These are phyloP conservation scores for Lepisosteus oculatus DNA, from an alignment of 2,113 vertebrate species.

Conservation along the genomic window DNA sequence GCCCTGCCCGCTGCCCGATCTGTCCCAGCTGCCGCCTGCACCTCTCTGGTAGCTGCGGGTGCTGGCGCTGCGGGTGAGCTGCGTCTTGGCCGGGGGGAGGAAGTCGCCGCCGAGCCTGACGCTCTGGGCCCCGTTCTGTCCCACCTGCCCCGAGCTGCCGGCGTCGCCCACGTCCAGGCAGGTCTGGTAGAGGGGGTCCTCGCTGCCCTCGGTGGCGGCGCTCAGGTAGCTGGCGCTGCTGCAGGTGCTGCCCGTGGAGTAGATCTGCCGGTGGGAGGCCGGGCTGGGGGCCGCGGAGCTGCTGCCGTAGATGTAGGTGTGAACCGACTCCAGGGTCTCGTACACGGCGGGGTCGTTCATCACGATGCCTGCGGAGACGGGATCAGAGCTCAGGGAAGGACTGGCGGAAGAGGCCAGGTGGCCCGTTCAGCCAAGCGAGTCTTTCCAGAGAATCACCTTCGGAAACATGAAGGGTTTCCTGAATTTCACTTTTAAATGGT, in stretches of 20 bases:
- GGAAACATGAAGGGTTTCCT: too few species aligned
- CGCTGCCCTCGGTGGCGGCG: slow-evolving; percentile 57
- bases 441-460: too few species aligned
- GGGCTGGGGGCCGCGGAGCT: slow-evolving; percentile 72
- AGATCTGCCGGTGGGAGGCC: slow-evolving; percentile 41
- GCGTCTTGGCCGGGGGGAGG: slow-evolving; percentile 57
- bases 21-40: slow-evolving; percentile 22
- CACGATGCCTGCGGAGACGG: slow-evolving; percentile 71
- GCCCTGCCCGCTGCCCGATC: slow-evolving; percentile 44
- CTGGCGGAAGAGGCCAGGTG: neutral
- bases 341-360: slow-evolving; percentile 86
- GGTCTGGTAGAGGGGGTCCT: slow-evolving; percentile 85
- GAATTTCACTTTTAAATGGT: too few species aligned
- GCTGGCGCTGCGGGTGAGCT: slow-evolving; percentile 73
- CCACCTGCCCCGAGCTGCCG: slow-evolving; percentile 27
- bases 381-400: neutral
- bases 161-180: slow-evolving; percentile 67
- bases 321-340: slow-evolving; percentile 86
- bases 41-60: slow-evolving; percentile 69
- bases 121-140: slow-evolving; percentile 28
- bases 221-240: slow-evolving; percentile 71
- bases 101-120: slow-evolving; percentile 60
- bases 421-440: too few species aligned
- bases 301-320: slow-evolving; percentile 73
- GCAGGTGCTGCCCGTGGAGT: slow-evolving; percentile 56